phyloP scores from a whole-genome alignment of 2,113 vertebrate genomes.

The chimpanzee (Pan troglodytes) region NHGRI_mPanTro3-v2.1_pri NC_072408.2:42127501-42128000 shows the following conservation, averaged over 20 bases:
- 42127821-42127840: not conserved
- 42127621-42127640: conserved; percentile 72
- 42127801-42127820: not conserved
- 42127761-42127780: not conserved
- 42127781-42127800: not conserved
- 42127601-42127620: conserved; percentile 71
- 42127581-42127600: conserved; percentile 71
- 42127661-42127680: conserved; percentile 72
- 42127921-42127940: not conserved
- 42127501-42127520: conserved; percentile 41
- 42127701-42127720: conserved; percentile 7
- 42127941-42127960: not conserved
- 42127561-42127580: conserved; percentile 68
- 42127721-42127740: not conserved
- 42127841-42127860: not conserved
- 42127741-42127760: not conserved
- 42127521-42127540: conserved; percentile 75
- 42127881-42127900: not conserved
- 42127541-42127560: conserved; percentile 71
- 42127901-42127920: not conserved
- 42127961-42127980: conserved; percentile 25
- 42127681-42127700: conserved; percentile 57
- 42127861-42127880: not conserved
- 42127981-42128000: not conserved
- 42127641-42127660: conserved; percentile 78